A percentile compares a stretch with the other conserved stretches of the same genome.
These are phyloP conservation scores for Solea senegalensis DNA, from an alignment of 2,113 vertebrate genomes.

Conservation along the genomic window DNA sequence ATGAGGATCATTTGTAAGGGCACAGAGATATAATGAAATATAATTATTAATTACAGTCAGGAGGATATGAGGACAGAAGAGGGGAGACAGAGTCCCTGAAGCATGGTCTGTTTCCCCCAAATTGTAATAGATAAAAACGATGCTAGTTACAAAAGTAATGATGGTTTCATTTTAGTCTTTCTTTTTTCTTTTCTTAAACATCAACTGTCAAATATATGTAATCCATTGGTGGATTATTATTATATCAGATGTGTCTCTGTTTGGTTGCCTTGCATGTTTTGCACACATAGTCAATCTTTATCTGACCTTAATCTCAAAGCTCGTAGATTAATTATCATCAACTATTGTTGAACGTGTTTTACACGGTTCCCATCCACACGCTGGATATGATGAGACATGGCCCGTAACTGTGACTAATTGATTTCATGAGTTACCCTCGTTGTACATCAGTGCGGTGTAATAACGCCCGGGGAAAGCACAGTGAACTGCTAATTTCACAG, in stretches of 20 bases:
- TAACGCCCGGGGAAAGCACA: not conserved
- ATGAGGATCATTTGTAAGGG: constrained; percentile 13
- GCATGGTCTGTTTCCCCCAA: not conserved
- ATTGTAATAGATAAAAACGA: not conserved
- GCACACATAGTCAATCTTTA: not conserved
- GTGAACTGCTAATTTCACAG: not conserved
- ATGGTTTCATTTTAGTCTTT: no score
- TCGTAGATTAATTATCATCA: not conserved
- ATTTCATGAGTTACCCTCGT: not conserved
- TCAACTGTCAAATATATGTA: no score
- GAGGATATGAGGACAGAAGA: not conserved
- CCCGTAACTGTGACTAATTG: not conserved
- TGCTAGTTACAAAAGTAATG: not conserved
- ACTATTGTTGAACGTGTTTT: not conserved
- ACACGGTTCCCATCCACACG: not conserved
- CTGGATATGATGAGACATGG: not conserved
- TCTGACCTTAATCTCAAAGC: no score
- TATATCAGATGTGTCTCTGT: not conserved
- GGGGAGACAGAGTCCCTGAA: not conserved
- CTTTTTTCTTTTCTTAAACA: not conserved
- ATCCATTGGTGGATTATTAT: no score
- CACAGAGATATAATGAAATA: not conserved
- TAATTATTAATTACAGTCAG: not conserved
- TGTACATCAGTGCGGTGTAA: not conserved
- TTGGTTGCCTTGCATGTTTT: not conserved